These are phyloP conservation scores for Clanis bilineata DNA, from an alignment of 2,888 invertebrate species.

Conservation along the genomic window DNA sequence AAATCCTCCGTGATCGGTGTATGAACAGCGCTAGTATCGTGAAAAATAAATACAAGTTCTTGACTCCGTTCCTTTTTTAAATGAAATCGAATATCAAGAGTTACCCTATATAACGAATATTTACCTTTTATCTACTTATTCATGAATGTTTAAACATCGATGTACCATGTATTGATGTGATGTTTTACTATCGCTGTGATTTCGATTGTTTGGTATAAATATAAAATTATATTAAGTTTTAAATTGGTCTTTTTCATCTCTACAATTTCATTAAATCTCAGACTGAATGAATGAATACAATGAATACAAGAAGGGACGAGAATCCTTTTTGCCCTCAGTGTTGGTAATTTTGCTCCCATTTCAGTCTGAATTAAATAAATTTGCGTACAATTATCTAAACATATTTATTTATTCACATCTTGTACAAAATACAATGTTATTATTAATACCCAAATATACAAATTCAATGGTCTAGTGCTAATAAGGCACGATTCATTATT, in stretches of 20 bases:
- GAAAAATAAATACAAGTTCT: too few relatives aligned
- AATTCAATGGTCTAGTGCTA: neutral
- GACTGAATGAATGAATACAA: neutral
- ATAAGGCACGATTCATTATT: neutral
- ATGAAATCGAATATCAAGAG: too few relatives aligned
- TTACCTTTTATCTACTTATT: constrained; percentile 30
- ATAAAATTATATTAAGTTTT: constrained; percentile 65
- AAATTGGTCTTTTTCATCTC: constrained; percentile 37
- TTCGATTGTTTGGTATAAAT: constrained; percentile 74
- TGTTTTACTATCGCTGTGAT: constrained; percentile 74
- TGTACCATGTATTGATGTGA: constrained; percentile 48
- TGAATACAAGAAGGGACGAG: neutral
- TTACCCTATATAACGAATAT: too few relatives aligned
- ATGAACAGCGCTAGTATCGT: too few relatives aligned
- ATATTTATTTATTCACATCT: neutral
- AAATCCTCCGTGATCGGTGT: too few relatives aligned
- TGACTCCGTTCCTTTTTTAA: too few relatives aligned
- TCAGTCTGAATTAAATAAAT: neutral
- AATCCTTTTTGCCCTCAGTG: neutral
- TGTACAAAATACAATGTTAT: neutral
- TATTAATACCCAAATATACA: neutral
- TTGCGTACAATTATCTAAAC: neutral
- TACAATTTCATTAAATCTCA: neutral
- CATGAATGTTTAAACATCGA: constrained; percentile 46
- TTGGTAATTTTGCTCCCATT: neutral